A percentile compares a stretch with the other conserved stretches of the same genome.
These are phyloP conservation scores for Hapalemur alaotrensis DNA, from an alignment of 2,797 vertebrate species.

Conservation along the genomic window DNA sequence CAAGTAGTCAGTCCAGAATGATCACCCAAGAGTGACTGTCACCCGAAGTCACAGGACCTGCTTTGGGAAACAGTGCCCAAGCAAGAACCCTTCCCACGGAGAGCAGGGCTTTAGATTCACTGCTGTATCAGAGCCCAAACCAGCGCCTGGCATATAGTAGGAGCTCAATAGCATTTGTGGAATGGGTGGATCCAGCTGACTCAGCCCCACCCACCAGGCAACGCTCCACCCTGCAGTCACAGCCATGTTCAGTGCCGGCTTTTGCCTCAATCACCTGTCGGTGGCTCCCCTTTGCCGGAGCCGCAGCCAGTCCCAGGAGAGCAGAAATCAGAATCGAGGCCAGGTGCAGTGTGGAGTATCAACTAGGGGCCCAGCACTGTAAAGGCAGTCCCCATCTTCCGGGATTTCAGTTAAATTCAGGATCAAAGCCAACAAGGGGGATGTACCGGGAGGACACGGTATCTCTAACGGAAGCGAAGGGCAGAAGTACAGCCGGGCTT, in stretches of 20 bases:
- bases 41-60: background rate
- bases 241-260: rapidly evolving
- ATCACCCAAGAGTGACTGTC: background rate
- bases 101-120: background rate
- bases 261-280: background rate
- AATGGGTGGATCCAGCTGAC: background rate
- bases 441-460: background rate
- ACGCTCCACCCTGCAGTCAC: rapidly evolving
- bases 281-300: background rate
- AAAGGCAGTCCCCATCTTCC: background rate
- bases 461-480: background rate
- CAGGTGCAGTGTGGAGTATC: background rate
- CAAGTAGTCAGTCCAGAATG: background rate
- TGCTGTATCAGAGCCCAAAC: background rate
- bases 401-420: background rate
- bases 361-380: background rate
- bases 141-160: background rate
- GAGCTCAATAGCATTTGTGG: background rate
- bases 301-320: background rate
- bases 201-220: background rate
- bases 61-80: background rate
- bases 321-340: background rate
- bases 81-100: background rate
- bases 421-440: background rate
- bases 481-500: background rate